Evolutionary conservation across 2,113 vertebrate species (phyloP).

Genomic region (Lethenteron camtschaticum): DNA sequence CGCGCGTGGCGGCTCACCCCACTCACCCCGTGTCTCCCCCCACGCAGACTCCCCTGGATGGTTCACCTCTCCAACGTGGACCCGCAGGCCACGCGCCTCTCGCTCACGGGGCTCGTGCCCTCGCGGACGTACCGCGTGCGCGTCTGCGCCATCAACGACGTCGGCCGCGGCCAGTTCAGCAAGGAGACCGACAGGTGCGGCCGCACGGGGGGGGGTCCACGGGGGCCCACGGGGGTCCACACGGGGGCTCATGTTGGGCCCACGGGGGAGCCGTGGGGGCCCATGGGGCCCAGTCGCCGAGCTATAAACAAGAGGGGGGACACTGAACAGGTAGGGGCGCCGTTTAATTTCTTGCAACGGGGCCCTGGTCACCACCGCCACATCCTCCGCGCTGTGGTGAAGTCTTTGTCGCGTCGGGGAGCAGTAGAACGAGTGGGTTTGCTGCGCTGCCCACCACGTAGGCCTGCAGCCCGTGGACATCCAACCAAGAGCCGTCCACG

Average conservation of each 20-base stretch:
- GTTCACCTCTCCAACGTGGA: slow-evolving; percentile 60
- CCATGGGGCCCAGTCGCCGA: no score
- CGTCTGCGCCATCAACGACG: slow-evolving; percentile 71
- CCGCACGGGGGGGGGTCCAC: fast-evolving
- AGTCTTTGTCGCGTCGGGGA: no score
- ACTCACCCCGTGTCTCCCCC: background rate
- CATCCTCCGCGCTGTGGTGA: background rate
- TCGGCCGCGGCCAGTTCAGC: slow-evolving; percentile 84
- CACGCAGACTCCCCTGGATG: slow-evolving; percentile 54
- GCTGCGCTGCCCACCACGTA: no score
- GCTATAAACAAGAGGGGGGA: no score
- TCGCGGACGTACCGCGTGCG: slow-evolving; percentile 90
- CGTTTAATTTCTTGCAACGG: no score
- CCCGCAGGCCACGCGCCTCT: slow-evolving; percentile 39
- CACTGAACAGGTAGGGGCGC: no score
- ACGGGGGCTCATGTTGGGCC: no score
- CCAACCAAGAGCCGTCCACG: no score
- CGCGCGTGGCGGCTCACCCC: background rate
- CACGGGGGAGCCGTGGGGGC: no score
- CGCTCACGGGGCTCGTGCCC: slow-evolving; percentile 53
- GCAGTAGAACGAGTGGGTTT: no score
- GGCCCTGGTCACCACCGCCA: background rate
- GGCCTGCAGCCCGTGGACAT: no score
- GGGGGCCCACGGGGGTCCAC: background rate
- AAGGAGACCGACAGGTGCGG: slow-evolving; percentile 76